Conservation (phyloP, 1,140 invertebrate species). For the Orchestia grillus region DNA sequence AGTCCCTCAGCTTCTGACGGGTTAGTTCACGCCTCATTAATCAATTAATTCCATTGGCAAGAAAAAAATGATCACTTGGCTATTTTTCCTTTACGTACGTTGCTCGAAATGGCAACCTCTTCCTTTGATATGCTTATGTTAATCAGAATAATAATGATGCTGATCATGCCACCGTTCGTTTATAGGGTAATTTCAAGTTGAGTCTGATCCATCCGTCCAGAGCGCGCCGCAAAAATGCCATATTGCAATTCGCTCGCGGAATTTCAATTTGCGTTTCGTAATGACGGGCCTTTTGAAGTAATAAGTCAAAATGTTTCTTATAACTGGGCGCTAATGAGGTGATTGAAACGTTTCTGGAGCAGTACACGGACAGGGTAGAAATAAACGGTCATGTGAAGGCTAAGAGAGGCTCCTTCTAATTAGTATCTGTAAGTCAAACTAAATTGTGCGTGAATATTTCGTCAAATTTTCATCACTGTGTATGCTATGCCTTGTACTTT, state of each 20-base stretch:
- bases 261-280: slow-evolving; percentile 50
- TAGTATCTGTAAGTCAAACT: not conserved
- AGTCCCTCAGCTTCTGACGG: not conserved
- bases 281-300: slow-evolving; percentile 43
- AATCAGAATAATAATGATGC: not conserved
- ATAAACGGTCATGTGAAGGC: not conserved
- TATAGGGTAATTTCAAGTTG: not conserved
- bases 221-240: not conserved
- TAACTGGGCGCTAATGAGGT: slow-evolving; percentile 29
- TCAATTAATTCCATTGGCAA: not conserved
- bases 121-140: not conserved
- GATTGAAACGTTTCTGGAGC: not conserved
- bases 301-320: slow-evolving; percentile 39
- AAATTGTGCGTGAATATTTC: not conserved
- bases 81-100: not conserved
- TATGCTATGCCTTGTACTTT: not conserved
- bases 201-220: not conserved
- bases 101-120: not conserved
- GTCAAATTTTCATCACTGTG: not conserved
- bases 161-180: not conserved
- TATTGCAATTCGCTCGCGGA: slow-evolving; percentile 3
- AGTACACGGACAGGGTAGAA: not conserved
- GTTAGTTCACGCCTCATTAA: not conserved
- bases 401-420: no score
- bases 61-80: not conserved